Evolutionary conservation across 2,113 vertebrate species (phyloP).

Genomic region (Edolisoma coerulescens): DNA sequence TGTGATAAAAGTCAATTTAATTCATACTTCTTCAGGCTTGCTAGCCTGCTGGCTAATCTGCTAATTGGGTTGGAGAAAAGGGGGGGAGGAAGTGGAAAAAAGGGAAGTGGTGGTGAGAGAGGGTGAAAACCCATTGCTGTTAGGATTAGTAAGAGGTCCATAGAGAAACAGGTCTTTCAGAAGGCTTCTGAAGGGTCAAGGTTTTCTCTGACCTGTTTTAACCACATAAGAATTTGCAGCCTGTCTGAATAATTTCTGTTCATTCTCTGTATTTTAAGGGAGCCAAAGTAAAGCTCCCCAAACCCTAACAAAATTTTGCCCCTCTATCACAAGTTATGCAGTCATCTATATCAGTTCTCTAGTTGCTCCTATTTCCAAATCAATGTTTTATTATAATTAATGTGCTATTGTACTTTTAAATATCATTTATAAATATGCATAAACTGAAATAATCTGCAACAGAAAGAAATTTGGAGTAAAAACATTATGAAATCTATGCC

Average conservation of each 20-base stretch:
- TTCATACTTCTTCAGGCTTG: slow-evolving; percentile 23
- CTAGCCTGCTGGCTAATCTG: slow-evolving; percentile 25
- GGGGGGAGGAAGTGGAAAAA: not conserved
- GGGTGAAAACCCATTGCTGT: not conserved
- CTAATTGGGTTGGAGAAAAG: slow-evolving; percentile 30
- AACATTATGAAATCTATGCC: slow-evolving; percentile 22
- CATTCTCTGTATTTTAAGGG: not conserved
- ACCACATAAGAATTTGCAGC: not conserved
- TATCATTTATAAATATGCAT: slow-evolving; percentile 48
- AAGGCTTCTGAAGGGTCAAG: not conserved
- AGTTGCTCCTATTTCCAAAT: not conserved
- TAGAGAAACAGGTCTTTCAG: not conserved
- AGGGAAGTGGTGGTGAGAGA: not conserved
- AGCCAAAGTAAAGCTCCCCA: not conserved
- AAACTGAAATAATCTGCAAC: not conserved
- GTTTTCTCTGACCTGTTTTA: not conserved
- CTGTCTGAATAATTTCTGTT: not conserved
- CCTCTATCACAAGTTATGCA: not conserved
- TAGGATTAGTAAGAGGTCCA: not conserved
- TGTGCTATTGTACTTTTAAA: slow-evolving; percentile 29
- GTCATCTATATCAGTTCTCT: not conserved
- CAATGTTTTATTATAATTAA: slow-evolving; percentile 20
- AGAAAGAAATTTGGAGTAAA: slow-evolving; percentile 13
- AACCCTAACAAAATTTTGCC: not conserved
- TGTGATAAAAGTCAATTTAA: slow-evolving; percentile 33